These are phyloP conservation scores for Drosophila nr. perissopoda DNA, from an alignment of 2,888 invertebrate genomes.

Conservation along the genomic window DNA sequence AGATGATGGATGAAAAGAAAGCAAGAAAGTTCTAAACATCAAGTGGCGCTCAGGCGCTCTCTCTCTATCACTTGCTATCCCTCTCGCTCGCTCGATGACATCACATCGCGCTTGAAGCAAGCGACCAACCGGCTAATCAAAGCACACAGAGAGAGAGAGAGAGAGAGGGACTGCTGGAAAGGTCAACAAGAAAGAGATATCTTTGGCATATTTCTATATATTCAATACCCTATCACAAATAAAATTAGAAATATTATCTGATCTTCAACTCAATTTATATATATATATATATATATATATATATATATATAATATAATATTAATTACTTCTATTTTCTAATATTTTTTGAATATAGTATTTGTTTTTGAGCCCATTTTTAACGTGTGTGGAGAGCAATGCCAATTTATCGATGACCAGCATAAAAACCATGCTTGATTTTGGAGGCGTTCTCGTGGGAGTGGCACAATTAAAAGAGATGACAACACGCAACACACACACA, in stretches of 20 bases:
- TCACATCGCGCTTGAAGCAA: constrained; percentile 55
- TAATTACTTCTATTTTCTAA: not conserved
- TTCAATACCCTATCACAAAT: not conserved
- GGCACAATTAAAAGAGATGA: constrained; percentile 35
- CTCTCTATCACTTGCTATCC: not conserved
- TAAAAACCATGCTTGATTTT: constrained; percentile 25
- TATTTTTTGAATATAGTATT: not conserved
- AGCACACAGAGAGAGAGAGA: constrained; percentile 38
- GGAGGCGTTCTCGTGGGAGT: constrained; percentile 47
- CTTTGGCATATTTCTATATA: not conserved
- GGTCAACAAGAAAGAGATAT: constrained; percentile 33
- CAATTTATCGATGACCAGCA: constrained; percentile 44
- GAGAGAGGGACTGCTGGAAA: constrained; percentile 19
- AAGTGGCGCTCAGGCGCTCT: constrained; percentile 42
- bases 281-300: not conserved
- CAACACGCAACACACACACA: constrained; percentile 32
- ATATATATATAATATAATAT: not conserved
- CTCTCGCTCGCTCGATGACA: constrained; percentile 59
- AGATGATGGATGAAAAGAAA: constrained; percentile 1
- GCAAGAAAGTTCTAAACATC: constrained; percentile 57
- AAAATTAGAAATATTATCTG: not conserved
- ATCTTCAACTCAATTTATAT: not conserved
- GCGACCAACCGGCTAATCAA: constrained; percentile 64
- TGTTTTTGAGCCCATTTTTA: not conserved
- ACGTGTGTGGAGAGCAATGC: constrained; percentile 11